Percentiles rank a stretch among this genome's conserved stretches.
Conservation (phyloP, 2,888 invertebrate species). For the Anoplius nigerrimus region DNA sequence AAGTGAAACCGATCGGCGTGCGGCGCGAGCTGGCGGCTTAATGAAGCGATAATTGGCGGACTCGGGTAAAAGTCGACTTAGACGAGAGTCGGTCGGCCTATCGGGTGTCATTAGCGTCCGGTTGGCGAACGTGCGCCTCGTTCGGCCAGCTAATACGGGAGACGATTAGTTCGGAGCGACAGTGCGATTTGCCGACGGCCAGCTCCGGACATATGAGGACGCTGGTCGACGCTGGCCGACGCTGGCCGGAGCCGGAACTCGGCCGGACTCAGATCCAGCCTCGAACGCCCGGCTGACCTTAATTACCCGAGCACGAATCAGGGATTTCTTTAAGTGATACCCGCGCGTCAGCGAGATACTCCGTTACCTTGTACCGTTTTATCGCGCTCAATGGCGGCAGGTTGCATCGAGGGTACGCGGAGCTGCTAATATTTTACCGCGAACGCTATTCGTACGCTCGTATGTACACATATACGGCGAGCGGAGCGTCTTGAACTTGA, state of each 20-base stretch:
- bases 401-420: no score
- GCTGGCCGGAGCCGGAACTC: not conserved
- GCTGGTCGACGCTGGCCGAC: not conserved
- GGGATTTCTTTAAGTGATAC: no score
- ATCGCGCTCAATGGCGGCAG: no score
- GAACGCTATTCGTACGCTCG: no score
- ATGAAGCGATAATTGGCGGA: conserved; percentile 5
- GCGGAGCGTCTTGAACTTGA: not conserved
- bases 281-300: no score
- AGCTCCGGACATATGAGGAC: not conserved
- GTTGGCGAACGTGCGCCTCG: not conserved
- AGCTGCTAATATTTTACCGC: no score
- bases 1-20: conserved; percentile 3
- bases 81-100: conserved; percentile 19
- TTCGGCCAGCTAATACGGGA: conserved; percentile 9
- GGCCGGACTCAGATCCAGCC: no score
- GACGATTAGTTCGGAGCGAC: not conserved
- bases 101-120: not conserved
- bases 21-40: no score
- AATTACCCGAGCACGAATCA: no score
- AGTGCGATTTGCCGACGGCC: conserved; percentile 7
- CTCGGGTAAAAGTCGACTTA: conserved; percentile 18
- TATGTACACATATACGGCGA: no score
- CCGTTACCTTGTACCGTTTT: no score
- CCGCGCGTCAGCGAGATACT: no score